These are phyloP conservation scores for Melikaiella ostensackeni DNA, from an alignment of 2,888 invertebrate genomes.

Conservation along the genomic window DNA sequence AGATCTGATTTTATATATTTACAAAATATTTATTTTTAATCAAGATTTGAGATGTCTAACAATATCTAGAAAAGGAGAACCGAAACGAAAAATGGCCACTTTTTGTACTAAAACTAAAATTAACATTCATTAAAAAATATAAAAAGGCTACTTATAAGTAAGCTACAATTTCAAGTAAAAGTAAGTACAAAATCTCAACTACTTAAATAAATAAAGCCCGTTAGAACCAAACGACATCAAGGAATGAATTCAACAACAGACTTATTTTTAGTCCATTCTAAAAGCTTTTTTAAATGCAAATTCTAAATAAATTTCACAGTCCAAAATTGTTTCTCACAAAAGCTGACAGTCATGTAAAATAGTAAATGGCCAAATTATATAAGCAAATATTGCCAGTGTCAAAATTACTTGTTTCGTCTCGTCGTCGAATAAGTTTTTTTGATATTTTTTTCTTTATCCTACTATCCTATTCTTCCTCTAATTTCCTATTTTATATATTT, in stretches of 20 bases:
- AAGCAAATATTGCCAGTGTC: not conserved
- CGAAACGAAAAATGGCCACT: not conserved
- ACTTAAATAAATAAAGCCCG: not conserved
- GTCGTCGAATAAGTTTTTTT: too few species aligned
- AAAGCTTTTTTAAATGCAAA: not conserved
- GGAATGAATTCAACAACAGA: too few species aligned
- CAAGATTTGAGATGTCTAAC: constrained; percentile 13
- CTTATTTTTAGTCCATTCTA: not conserved
- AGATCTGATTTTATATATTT: not conserved
- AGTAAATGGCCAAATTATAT: not conserved
- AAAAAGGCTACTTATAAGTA: not conserved
- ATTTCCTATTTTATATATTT: not conserved
- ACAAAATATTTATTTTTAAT: not conserved
- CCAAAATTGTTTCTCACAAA: not conserved
- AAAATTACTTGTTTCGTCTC: not conserved
- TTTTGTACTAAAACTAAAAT: not conserved
- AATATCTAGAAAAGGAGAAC: not conserved
- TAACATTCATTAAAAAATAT: not conserved
- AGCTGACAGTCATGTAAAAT: not conserved
- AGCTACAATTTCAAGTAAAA: not conserved
- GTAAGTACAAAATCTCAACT: constrained; percentile 3
- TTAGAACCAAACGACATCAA: not conserved
- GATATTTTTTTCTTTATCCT: too few species aligned
- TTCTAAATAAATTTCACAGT: not conserved
- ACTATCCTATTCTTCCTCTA: not conserved